Percentiles rank a stretch among this genome's conserved stretches.
phyloP scores from a whole-genome alignment of 2,888 invertebrate species.

The Meteorus cinctellus region DNA sequence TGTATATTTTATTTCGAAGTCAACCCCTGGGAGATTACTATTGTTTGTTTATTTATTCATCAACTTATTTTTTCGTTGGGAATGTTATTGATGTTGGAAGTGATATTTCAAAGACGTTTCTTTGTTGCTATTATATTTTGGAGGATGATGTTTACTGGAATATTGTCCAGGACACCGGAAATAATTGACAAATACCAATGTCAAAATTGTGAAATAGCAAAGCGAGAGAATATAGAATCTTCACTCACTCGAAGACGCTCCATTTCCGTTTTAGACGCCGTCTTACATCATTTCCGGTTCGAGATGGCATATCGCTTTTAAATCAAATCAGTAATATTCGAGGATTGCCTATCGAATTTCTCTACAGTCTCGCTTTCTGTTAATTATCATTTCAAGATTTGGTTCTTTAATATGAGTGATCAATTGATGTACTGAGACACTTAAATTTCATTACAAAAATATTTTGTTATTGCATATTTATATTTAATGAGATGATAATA shows the following conservation, averaged over 20 bases:
- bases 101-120: background rate
- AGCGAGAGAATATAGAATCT: conserved; percentile 52
- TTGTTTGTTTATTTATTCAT: no score
- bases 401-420: background rate
- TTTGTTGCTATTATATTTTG: background rate
- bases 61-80: no score
- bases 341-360: conserved; percentile 62
- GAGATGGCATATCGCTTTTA: conserved; percentile 73
- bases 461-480: background rate
- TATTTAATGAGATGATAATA: background rate
- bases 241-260: conserved; percentile 68
- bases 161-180: conserved; percentile 34
- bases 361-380: background rate
- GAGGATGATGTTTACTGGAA: conserved; percentile 19
- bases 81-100: no score
- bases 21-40: no score
- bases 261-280: conserved; percentile 67
- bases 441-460: background rate
- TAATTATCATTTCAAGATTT: background rate
- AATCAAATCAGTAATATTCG: conserved; percentile 73
- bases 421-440: background rate
- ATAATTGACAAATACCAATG: conserved; percentile 60
- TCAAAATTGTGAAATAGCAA: conserved; percentile 56
- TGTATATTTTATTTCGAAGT: no score
- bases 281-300: conserved; percentile 74